Base-by-base conservation (phyloP, 92 coral and sea anemone genomes). In the Palythoa grandis region DNA sequence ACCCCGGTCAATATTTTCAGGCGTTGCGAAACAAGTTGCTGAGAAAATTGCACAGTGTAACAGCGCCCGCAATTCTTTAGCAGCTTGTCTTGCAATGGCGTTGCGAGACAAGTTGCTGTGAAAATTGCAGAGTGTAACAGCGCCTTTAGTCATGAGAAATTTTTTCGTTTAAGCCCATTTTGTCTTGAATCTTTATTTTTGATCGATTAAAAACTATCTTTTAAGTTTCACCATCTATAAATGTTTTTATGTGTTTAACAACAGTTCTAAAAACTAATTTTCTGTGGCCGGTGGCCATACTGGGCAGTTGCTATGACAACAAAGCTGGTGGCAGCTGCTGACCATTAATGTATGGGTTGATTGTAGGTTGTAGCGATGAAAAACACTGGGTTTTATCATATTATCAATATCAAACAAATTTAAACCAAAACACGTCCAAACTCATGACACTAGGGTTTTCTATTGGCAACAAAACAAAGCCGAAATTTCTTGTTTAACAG, bases 391-490 rank as follows among this genome's bases (percentile, higher is more conserved):
- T 29, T 22, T 69, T 69, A 69, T 69, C 74, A 69, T 25, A 69
- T 69, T 69, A 69, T 69, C 74, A 69, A 29, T 69, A 69, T 22
- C 74, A 43, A 69, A 69, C 39, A 24, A 69, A 58, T 14, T 15
- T 11, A 58, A 15, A 14, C 65, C 65, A 69, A 69, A 19, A 69
- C 74, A 69, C 39, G 74, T 13, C 17, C 6, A 69, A 69, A 69
- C 16, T 35, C 4, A 37, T 19, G n/a, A 69, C 19, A 5, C 47
- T 25, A 37, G 6, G 40, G 47, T 15, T 29, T 37, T 35, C 74
- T 15, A 37, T 29, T 25, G 47, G 74, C 74, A 69, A 69, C 14
- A 69, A 69, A 67, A 10, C 2, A 69, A 69, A 35, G 5, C 20
- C 13, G 19, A 25, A 69, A 63, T 19, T 37, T 69, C n/a, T 25